Evolutionary conservation across 2,888 invertebrate genomes (phyloP).

Genomic region (Pecten maximus): DNA sequence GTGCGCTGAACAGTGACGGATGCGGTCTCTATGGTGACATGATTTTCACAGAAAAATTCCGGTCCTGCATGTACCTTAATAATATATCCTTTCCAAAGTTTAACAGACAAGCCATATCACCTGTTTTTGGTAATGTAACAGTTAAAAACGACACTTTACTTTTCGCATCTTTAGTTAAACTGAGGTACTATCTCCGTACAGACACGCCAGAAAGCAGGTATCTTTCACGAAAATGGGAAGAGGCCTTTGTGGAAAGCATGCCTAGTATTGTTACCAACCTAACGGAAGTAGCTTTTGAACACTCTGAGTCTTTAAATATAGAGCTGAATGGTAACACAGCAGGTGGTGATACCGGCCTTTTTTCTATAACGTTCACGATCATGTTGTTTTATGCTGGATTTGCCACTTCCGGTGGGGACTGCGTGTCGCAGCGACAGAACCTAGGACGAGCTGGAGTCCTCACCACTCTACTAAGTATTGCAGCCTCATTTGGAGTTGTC

Average conservation of each 20-base stretch:
- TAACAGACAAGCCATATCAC: neutral
- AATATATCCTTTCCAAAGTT: neutral
- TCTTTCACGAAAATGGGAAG: constrained; percentile 40
- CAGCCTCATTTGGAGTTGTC: constrained; percentile 68
- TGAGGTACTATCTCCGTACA: constrained; percentile 38
- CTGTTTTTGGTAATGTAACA: neutral
- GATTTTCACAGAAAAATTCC: neutral
- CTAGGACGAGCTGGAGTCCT: constrained; percentile 65
- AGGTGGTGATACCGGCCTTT: neutral
- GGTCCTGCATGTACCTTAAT: neutral
- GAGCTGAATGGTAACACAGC: neutral
- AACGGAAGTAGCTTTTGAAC: constrained; percentile 52
- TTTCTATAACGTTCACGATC: constrained; percentile 18
- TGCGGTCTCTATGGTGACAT: neutral
- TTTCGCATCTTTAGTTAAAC: constrained; percentile 27
- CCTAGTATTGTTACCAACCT: constrained; percentile 36
- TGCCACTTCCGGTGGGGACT: constrained; percentile 43
- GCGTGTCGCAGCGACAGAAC: constrained; percentile 45
- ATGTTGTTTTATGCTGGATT: constrained; percentile 47
- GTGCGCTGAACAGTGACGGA: neutral
- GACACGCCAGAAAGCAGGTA: neutral
- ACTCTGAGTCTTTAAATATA: constrained; percentile 34
- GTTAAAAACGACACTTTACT: neutral
- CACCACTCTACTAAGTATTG: constrained; percentile 66
- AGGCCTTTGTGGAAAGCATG: constrained; percentile 43